phyloP scores from a whole-genome alignment of 2,888 invertebrate genomes.

The Hipparchia sbordonii region DNA sequence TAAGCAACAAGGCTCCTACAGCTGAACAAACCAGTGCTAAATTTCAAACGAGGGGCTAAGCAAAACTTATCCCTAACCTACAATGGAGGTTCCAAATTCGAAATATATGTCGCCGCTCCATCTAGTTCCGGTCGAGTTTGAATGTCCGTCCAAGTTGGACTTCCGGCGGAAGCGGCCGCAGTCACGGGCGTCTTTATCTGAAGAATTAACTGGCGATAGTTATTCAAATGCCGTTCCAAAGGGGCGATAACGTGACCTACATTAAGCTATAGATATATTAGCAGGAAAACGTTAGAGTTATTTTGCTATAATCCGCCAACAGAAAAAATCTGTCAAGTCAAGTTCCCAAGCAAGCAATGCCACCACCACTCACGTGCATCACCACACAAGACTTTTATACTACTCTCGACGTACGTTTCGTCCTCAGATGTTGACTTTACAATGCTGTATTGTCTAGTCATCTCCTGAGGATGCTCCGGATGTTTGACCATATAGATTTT shows the following conservation, averaged over 20 bases:
- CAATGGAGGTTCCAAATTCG: conserved; percentile 67
- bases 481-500: too few species aligned
- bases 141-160: conserved; percentile 80
- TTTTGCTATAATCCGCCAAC: too few species aligned
- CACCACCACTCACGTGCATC: too few species aligned
- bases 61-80: conserved; percentile 38
- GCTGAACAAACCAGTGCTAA: conserved; percentile 17
- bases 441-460: too few species aligned
- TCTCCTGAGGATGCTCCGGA: too few species aligned
- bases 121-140: conserved; percentile 80
- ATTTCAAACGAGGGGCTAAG: conserved; percentile 14
- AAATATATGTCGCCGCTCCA: conserved; percentile 80
- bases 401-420: too few species aligned
- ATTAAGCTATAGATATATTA: conserved; percentile 16
- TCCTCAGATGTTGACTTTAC: too few species aligned
- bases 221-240: conserved; percentile 69
- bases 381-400: too few species aligned
- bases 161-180: conserved; percentile 75
- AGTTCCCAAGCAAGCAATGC: too few species aligned
- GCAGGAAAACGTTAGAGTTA: too few species aligned
- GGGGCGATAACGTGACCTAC: conserved; percentile 45
- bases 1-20: neutral
- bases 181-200: conserved; percentile 80
- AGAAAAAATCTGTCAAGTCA: too few species aligned
- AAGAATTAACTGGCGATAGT: conserved; percentile 79